Evolutionary conservation across 2,888 invertebrate species (phyloP), one percentile per base, ranked within the genome.

Genomic region (Meta bourneti): DNA sequence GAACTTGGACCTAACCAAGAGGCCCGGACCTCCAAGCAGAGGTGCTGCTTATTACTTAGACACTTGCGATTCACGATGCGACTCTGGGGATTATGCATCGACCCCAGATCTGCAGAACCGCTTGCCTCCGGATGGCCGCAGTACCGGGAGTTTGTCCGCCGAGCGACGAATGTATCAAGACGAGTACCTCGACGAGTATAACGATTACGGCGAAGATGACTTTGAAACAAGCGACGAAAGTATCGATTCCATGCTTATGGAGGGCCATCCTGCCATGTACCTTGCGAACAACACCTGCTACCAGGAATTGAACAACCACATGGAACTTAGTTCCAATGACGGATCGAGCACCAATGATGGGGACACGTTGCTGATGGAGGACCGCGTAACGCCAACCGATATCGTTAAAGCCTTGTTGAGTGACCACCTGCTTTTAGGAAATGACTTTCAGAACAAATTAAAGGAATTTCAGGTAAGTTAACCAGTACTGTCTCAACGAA

Each of bases 341-440:
- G 80, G 92, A 71, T 85, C 93, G 81, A 70, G 93, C 48, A 92
- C 92, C 8, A 89, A 92, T 77, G 89, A 88, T 82, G 93, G 86
- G 70, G 93, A 72, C 70, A 89, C 89, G 1, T 81, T 92, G 11
- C 9, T 92, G 49, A 78, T 86, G 82, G 89, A 93, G 48, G 93
- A 93, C 49, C 90, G 93, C 20, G 83, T 88, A 9, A 85, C 89
- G 1, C 89, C 92, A 19, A 89, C 92, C 8, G 94, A 95, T 92
- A 94, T 95, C 6, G 95, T 95, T 9, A 94, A 96, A 95, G 96
- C 96, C 0, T 95, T 97, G 86, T 94, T 96, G 70, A 95, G 95
- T 16, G 96, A 97, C 94, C 96, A 96, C 94, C 95, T 95, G 80
- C 95, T 95, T 94, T 95, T 96, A 94, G 95, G 96, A 93, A 96